phyloP scores from a whole-genome alignment of 1,140 invertebrate species.

The Drosophila ficusphila region DNA sequence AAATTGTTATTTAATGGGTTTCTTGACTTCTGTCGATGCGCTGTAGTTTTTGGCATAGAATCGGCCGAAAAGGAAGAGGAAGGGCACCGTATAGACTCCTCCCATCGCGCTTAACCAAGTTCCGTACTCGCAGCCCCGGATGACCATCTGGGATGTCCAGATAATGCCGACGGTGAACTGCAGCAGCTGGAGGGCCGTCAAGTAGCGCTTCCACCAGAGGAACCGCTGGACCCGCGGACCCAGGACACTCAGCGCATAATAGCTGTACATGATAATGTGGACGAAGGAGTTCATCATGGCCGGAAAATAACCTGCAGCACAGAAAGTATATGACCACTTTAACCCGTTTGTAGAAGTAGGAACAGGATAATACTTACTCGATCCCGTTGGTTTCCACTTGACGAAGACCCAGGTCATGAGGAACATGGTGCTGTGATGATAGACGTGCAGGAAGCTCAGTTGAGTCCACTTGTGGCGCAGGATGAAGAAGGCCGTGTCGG shows the following conservation, averaged over 20 bases:
- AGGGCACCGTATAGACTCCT: slow-evolving; percentile 60
- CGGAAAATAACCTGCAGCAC: slow-evolving; percentile 92
- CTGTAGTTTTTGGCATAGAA: slow-evolving; percentile 63
- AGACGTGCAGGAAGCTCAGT: slow-evolving; percentile 95
- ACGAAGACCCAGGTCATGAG: slow-evolving; percentile 97
- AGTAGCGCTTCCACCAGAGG: slow-evolving; percentile 97
- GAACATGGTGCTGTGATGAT: slow-evolving; percentile 97
- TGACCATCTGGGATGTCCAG: slow-evolving; percentile 44
- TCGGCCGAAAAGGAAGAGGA: slow-evolving; percentile 65
- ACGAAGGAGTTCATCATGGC: slow-evolving; percentile 96
- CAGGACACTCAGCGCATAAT: slow-evolving; percentile 94
- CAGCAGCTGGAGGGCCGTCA: slow-evolving; percentile 92
- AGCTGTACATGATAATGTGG: slow-evolving; percentile 97
- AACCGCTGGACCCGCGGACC: slow-evolving; percentile 91
- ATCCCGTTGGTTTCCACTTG: slow-evolving; percentile 98
- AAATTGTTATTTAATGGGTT: too few relatives aligned
- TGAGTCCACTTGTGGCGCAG: slow-evolving; percentile 94
- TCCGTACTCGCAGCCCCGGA: slow-evolving; percentile 50
- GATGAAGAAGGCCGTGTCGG: slow-evolving; percentile 96
- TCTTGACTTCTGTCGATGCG: neutral
- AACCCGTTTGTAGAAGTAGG: slow-evolving; percentile 87
- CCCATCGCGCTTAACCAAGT: slow-evolving; percentile 39
- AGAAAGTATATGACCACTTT: slow-evolving; percentile 94
- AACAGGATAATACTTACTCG: slow-evolving; percentile 88
- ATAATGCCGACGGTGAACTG: slow-evolving; percentile 65